Conservation (phyloP, 2,113 vertebrate species). For the Lepisosteus oculatus region DNA sequence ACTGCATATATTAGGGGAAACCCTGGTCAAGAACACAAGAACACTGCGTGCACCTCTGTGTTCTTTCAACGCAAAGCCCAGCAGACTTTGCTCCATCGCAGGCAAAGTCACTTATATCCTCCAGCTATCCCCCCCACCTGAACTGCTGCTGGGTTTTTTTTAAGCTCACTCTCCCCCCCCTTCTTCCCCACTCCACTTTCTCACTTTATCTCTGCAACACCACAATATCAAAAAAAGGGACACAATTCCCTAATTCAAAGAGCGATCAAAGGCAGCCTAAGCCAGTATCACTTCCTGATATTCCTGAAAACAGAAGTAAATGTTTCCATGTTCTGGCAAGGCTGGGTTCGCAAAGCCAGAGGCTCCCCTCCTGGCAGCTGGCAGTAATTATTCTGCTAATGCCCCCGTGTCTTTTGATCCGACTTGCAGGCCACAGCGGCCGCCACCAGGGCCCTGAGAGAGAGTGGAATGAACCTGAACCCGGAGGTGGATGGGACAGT, state of each 20-base stretch:
- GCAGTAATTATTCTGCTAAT: slow-evolving; percentile 81
- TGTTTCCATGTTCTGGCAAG: slow-evolving; percentile 80
- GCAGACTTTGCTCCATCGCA: slow-evolving; percentile 52
- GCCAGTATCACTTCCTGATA: slow-evolving; percentile 75
- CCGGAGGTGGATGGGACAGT: slow-evolving; percentile 88
- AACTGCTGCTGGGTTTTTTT: slow-evolving; percentile 28
- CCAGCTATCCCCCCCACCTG: slow-evolving; percentile 50
- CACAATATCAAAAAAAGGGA: too few species aligned
- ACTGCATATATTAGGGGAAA: too few species aligned
- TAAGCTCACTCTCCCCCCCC: slow-evolving; percentile 17
- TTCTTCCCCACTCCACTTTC: slow-evolving; percentile 49
- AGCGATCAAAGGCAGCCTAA: slow-evolving; percentile 76
- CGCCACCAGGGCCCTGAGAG: slow-evolving; percentile 81
- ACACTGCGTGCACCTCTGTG: slow-evolving; percentile 61
- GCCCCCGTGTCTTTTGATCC: slow-evolving; percentile 70
- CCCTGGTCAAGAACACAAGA: slow-evolving; percentile 50
- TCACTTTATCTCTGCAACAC: slow-evolving; percentile 12
- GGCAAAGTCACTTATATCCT: slow-evolving; percentile 26
- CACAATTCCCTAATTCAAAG: too few species aligned
- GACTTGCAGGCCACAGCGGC: slow-evolving; percentile 82
- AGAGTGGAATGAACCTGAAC: slow-evolving; percentile 95
- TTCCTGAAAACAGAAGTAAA: slow-evolving; percentile 75
- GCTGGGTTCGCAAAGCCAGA: slow-evolving; percentile 66
- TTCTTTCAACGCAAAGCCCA: slow-evolving; percentile 58
- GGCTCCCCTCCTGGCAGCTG: slow-evolving; percentile 67